phyloP scores from a whole-genome alignment of 2,113 vertebrate species.

The Ploceus nigricollis region DNA sequence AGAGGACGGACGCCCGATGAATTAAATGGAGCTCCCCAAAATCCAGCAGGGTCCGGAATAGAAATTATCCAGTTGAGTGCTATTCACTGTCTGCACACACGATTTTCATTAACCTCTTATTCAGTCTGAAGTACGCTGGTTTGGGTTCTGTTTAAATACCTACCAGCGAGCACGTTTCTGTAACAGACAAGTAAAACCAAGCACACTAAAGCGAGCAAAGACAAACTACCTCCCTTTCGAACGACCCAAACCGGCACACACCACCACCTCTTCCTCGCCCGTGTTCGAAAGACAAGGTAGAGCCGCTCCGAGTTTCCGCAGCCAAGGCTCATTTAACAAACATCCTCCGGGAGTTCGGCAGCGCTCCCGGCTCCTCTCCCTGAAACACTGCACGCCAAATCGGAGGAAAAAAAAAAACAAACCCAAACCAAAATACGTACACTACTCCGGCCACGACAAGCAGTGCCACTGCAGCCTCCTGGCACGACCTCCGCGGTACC shows the following conservation, averaged over 20 bases:
- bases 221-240: neutral
- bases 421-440: neutral
- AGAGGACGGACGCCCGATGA: neutral
- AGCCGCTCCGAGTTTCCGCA: neutral
- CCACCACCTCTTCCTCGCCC: neutral
- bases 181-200: neutral
- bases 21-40: neutral
- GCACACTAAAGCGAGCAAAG: neutral
- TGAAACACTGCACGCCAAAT: neutral
- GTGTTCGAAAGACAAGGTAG: neutral
- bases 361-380: neutral
- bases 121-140: neutral
- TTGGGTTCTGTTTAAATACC: neutral
- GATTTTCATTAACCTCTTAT: neutral
- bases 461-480: neutral
- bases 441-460: neutral
- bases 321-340: neutral
- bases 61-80: neutral
- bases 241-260: neutral
- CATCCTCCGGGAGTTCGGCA: neutral
- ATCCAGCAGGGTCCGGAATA: neutral
- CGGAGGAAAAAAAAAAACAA: neutral
- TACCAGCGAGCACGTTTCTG: neutral
- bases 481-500: neutral
- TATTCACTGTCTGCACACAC: neutral